Conservation (phyloP, 2,797 vertebrate species). For the Catamblyrhynchus diadema region DNA sequence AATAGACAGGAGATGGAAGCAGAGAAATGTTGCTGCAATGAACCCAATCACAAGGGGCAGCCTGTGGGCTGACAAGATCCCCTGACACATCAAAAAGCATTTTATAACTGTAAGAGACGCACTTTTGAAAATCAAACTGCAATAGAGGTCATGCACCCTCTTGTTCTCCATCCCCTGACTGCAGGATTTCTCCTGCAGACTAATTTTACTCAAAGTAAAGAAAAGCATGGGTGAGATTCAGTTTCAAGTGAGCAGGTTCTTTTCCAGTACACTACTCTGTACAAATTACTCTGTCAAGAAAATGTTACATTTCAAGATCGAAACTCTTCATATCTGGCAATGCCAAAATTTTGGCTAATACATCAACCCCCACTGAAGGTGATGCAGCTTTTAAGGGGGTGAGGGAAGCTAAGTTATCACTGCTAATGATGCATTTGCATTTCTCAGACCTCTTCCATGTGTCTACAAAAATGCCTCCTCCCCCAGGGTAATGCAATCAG, state of each 20-base stretch:
- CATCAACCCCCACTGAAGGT: background rate
- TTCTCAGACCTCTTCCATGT: background rate
- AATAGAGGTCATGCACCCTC: background rate
- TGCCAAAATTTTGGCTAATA: background rate
- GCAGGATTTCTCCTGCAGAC: background rate
- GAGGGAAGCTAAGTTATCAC: background rate
- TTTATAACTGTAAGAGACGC: background rate
- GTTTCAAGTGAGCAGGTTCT: background rate
- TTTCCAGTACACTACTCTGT: background rate
- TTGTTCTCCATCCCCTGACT: background rate
- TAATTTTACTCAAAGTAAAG: background rate
- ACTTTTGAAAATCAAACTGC: background rate
- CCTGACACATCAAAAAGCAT: background rate
- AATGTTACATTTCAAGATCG: background rate
- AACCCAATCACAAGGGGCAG: background rate
- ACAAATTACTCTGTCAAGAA: conserved; percentile 6
- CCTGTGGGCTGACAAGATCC: background rate
- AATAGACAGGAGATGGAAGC: background rate
- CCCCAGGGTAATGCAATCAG: background rate
- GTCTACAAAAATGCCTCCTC: background rate
- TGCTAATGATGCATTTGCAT: background rate
- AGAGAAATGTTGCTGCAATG: background rate
- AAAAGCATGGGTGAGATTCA: background rate
- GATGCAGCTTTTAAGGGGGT: background rate
- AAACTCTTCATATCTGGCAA: background rate